phyloP scores from a whole-genome alignment of 2,113 vertebrate genomes.

The Talpa occidentalis region DNA sequence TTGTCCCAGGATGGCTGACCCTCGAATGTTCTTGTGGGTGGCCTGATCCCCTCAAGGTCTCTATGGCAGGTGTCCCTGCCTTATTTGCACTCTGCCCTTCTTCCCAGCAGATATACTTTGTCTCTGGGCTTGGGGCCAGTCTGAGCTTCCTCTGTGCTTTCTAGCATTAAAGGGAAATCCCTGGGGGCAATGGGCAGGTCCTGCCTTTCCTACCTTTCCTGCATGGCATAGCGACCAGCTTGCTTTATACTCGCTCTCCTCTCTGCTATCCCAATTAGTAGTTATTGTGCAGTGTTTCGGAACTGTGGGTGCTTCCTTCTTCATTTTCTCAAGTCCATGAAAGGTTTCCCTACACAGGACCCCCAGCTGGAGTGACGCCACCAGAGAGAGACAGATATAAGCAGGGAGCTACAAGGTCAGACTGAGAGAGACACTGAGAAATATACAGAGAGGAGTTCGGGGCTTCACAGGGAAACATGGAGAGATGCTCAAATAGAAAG shows the following conservation, averaged over 20 bases:
- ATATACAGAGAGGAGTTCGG: not conserved
- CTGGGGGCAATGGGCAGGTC: not conserved
- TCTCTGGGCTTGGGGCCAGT: not conserved
- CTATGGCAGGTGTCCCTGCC: not conserved
- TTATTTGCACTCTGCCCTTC: not conserved
- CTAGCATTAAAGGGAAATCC: not conserved
- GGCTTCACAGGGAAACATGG: not conserved
- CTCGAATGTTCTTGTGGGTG: not conserved
- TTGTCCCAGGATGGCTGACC: not conserved
- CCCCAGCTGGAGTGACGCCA: not conserved
- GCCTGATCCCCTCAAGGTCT: not conserved
- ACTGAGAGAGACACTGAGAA: not conserved
- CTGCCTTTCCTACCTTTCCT: not conserved
- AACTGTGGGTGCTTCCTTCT: not conserved
- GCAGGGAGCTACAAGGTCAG: not conserved
- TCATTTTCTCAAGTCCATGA: not conserved
- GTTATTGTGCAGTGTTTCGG: not conserved
- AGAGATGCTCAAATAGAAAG: not conserved
- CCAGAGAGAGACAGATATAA: not conserved
- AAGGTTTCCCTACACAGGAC: not conserved
- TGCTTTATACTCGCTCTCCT: not conserved
- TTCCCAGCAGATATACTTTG: not conserved
- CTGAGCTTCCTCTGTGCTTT: not conserved
- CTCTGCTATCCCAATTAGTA: not conserved
- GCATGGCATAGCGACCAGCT: not conserved